Evolutionary conservation across 1,140 invertebrate genomes (phyloP), one percentile per base, ranked within the genome.

Genomic region (Papilio polytes): DNA sequence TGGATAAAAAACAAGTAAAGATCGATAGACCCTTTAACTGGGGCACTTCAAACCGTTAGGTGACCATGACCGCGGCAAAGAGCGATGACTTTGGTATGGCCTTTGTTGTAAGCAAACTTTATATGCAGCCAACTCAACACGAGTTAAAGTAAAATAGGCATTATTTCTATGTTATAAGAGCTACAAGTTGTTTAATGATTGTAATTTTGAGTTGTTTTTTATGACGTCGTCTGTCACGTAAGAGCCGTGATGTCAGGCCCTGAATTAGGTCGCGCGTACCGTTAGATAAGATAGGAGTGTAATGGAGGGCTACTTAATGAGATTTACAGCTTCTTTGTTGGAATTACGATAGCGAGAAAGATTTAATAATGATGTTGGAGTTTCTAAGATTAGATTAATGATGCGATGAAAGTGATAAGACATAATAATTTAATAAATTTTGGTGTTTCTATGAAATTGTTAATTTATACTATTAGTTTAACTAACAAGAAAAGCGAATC

Each of bases 31-130:
- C 90, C 87, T 92, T 91, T 88, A 36, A 87, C 88, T 91, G 87
- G 90, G 90, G 85, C 89, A 86, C 81, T 81, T 56, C 80, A 73
- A 80, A 83, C 90, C 88, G 90, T 92, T 92, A 92, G 26, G 78
- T 87, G 90, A 85, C 90, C 90, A 85, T 92, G 90, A 91, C 89
- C 88, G 86, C 81, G 81, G 82, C 83, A 72, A 59, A 78, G 86
- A 83, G 85, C 84, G 87, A 87, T 89, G 89, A 90, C 87, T 91
- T 80, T 86, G 78, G 84, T 85, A 78, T 81, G 79, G 66, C 84
- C 84, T 82, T 84, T 72, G 51, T 74, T 63, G 59, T 81, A 46
- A 15, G 66, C 77, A 8, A 56, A 59, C 26, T n/a, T 63, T 12
- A 66, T n/a, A 13, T 78, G 18, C 15, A 12, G 18, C 36, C n/a